Base-by-base conservation (phyloP, 2,113 vertebrate species). In the Leucopsar rothschildi region DNA sequence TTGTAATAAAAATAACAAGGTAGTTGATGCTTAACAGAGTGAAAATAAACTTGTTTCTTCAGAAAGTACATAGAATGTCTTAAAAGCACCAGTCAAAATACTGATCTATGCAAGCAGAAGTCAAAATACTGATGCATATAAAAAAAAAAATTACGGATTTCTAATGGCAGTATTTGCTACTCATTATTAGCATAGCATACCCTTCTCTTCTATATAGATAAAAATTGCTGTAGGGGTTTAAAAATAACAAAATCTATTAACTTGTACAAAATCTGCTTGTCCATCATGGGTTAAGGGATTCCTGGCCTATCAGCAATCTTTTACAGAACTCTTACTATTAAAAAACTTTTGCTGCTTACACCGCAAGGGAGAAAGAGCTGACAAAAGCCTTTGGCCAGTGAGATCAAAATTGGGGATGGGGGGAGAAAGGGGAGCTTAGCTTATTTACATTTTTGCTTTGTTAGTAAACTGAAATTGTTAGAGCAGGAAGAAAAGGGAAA, bases 381-480 rank as follows among this genome's bases (percentile, higher is more conserved):
- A 98, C 94, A 92, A 95, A 96, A 95, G 96, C 92, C 93, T 97
- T 95, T 92, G 94, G 93, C 84, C 95, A 95, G 79, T 79, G 94
- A 98, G 96, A 95, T 85, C 76, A 91, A 95, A 97, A 96, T 13
- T 90, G 64, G 85, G 60, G 71, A 47, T 47, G 84, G 91, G 72
- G 88, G 65, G 42, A 71, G 87, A 89, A 96, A 87, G 92, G 83
- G 68, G 69, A 90, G 69, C 82, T 95, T 9, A 37, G 88, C 96
- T 97, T 97, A 97, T 98, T 97, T 97, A 97, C 96, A 98, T 98
- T 98, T 98, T 97, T 98, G 97, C 97, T 98, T 97, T 98, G 98
- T 97, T 98, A 96, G 97, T 97, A 96, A 97, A 97, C 91, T 59
- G 64, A 47, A 87, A 96, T n/a, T 84, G 93, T 33, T 92, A 92